Evolutionary conservation across 1,140 invertebrate species (phyloP).

Genomic region (Medauroidea extradentata): DNA sequence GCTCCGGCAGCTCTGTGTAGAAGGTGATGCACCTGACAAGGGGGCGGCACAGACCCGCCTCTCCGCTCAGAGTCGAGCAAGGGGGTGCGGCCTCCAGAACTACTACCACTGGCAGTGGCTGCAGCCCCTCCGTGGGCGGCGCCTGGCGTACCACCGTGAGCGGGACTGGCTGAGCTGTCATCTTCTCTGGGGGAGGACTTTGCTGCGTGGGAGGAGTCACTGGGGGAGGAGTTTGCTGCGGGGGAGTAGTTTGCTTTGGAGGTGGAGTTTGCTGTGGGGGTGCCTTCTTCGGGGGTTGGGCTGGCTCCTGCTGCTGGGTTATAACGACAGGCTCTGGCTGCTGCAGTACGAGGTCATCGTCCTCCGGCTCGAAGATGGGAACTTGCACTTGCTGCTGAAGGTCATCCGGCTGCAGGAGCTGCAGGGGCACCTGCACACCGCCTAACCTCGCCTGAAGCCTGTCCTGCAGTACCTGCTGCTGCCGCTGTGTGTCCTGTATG

Average conservation of each 20-base stretch:
- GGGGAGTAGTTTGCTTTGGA: too few relatives aligned
- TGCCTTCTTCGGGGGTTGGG: too few relatives aligned
- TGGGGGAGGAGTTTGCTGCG: background rate
- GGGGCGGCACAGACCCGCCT: slow-evolving; percentile 39
- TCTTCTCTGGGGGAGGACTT: too few relatives aligned
- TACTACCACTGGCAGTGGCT: background rate
- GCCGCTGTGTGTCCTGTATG: slow-evolving; percentile 22
- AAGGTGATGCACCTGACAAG: slow-evolving; percentile 45
- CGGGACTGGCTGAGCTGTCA: too few relatives aligned
- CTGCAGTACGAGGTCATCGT: background rate
- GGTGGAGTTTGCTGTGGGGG: background rate
- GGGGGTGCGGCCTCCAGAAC: slow-evolving; percentile 7
- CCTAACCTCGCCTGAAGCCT: slow-evolving; percentile 23
- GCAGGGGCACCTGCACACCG: slow-evolving; percentile 2
- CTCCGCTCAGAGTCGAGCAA: slow-evolving; percentile 24
- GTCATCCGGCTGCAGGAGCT: background rate
- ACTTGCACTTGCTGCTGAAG: slow-evolving; percentile 1
- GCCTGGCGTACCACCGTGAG: too few relatives aligned
- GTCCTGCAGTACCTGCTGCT: slow-evolving; percentile 28
- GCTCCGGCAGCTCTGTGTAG: slow-evolving; percentile 44
- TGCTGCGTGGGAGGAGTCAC: background rate
- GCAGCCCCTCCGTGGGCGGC: too few relatives aligned
- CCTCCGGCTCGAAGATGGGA: background rate
- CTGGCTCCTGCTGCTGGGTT: background rate
- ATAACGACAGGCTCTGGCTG: background rate